These are phyloP conservation scores for Mesoclemmys tuberculata DNA, from an alignment of 2,113 vertebrate species.

Conservation along the genomic window DNA sequence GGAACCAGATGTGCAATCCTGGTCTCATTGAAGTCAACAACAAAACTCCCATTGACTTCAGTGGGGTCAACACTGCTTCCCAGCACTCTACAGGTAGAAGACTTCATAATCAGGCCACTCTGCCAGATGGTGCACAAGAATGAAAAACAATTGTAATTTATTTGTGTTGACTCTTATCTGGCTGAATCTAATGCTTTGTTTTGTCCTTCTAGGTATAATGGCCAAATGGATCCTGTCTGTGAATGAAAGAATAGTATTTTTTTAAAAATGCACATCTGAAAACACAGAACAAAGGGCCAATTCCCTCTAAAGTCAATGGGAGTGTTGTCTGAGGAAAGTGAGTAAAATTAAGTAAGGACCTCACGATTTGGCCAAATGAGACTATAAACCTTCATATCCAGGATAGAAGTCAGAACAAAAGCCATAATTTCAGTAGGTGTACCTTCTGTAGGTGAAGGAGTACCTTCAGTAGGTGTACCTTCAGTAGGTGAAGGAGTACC, in stretches of 20 bases:
- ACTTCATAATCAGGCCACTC: background rate
- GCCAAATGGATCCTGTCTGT: background rate
- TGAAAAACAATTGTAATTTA: background rate
- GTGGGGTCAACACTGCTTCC: background rate
- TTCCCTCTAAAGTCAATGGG: background rate
- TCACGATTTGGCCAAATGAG: background rate
- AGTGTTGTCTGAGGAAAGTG: background rate
- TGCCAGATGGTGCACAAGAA: accelerated
- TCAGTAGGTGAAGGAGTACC: too few species aligned
- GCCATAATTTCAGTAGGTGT: background rate
- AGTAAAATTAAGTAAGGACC: background rate
- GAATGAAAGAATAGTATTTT: background rate
- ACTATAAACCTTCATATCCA: background rate
- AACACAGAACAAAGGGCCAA: background rate
- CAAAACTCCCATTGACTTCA: background rate
- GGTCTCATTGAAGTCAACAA: background rate
- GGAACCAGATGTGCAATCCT: background rate
- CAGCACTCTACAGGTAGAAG: background rate
- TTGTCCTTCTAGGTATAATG: background rate
- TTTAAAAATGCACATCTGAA: background rate
- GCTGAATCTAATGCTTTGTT: background rate
- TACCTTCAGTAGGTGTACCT: too few species aligned
- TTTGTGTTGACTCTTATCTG: background rate
- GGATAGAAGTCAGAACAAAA: background rate
- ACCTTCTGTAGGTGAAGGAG: too few species aligned